Evolutionary conservation across 2,888 invertebrate species (phyloP), one percentile per base, ranked within the genome.

Genomic region (Melanophora roralis): DNA sequence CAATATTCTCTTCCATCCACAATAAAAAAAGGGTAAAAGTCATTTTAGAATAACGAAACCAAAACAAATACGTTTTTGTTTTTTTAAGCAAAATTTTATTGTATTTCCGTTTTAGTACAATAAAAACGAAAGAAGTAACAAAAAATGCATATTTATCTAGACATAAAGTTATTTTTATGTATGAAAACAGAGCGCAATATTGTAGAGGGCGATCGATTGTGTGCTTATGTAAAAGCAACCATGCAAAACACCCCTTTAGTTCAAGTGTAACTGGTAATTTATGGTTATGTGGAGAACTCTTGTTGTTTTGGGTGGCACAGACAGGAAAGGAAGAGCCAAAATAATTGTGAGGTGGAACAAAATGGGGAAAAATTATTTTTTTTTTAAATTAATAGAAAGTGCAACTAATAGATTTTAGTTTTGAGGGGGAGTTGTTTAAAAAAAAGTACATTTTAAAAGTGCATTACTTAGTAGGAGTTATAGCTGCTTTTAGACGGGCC

Each of bases 241-340:
- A 78, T 38, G 77, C 77, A 78, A 60, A 65, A 78, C 77, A 55
- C 77, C 77, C 77, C 72, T 78, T 67, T 45, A 51, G 43, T 38
- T 72, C 60, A 67, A 67, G 53, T 78, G 77, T 78, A 62, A 78
- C 77, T 67, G 38, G 51, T 57, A 65, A 64, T 57, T 73, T 73
- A 55, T 73, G 64, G 14, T 51, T 49, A 27, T 62, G 23, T 51
- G 16, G 27, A 6, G 27, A 6, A 3, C 8, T 16, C 9, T 14
- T 43, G 23, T 59, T 14, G 3, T 27, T 27, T 16, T 57, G 7
- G 7, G 19, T 27, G 14, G 9, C 16, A 8, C 16, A 36, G 51
- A n/a, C 60, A 60, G 49, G 23, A 19, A 71, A 16, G 60, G 64
- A 7, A 11, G 51, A n/a, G n/a, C n/a, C 21, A 38, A 27, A 27